Conservation (phyloP, 1,140 invertebrate species). For the Coenobita brevimanus region DNA sequence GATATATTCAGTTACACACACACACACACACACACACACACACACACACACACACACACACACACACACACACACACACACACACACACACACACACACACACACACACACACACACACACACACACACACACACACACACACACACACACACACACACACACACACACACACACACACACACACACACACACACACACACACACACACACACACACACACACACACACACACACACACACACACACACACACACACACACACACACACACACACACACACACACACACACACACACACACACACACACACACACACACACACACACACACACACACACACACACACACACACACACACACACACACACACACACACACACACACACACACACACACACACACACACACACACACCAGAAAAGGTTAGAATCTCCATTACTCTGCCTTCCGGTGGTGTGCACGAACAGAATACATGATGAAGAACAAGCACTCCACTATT, state of each 20-base stretch:
- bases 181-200: too few species aligned
- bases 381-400: constrained; percentile 10
- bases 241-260: too few species aligned
- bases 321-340: constrained; percentile 14
- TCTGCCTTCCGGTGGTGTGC: background rate
- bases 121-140: background rate
- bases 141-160: too few species aligned
- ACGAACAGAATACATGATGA: background rate
- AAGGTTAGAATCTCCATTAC: background rate
- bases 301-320: constrained; percentile 14
- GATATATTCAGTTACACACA: too few species aligned
- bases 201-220: background rate
- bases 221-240: background rate
- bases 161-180: too few species aligned
- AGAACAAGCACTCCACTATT: background rate
- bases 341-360: background rate
- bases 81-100: too few species aligned
- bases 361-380: constrained; percentile 14
- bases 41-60: too few species aligned
- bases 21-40: too few species aligned
- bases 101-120: constrained; percentile 8
- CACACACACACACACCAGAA: too few species aligned
- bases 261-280: too few species aligned
- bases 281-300: constrained; percentile 14
- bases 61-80: too few species aligned